Conservation (phyloP, 2,113 vertebrate genomes). For the Anthoscopus minutus region DNA sequence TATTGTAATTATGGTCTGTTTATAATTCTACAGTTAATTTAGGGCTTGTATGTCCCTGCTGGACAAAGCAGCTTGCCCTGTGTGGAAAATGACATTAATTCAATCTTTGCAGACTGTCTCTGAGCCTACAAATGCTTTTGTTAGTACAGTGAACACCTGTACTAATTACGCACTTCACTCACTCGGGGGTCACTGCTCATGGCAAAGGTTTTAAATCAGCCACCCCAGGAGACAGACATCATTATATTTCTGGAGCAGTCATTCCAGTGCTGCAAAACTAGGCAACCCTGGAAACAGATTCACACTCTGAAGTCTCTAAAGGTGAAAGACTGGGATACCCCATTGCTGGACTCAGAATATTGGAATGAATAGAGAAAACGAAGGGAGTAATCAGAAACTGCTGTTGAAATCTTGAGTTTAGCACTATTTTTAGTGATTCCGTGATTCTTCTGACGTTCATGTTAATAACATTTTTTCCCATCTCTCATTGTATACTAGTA, state of each 20-base stretch:
- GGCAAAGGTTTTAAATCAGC: slow-evolving; percentile 62
- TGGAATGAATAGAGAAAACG: background rate
- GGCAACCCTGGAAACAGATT: background rate
- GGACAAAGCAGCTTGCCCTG: slow-evolving; percentile 50
- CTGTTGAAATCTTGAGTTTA: background rate
- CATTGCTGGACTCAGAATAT: background rate
- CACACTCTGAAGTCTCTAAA: background rate
- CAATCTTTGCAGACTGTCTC: slow-evolving; percentile 35
- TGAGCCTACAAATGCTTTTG: slow-evolving; percentile 20
- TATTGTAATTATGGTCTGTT: slow-evolving; percentile 20
- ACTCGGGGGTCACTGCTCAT: slow-evolving; percentile 20
- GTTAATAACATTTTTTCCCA: background rate
- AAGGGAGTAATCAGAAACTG: background rate
- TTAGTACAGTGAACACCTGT: slow-evolving; percentile 58
- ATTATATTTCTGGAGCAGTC: background rate
- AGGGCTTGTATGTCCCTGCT: background rate
- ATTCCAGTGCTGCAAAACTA: background rate
- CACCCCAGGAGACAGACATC: slow-evolving; percentile 28
- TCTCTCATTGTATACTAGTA: background rate
- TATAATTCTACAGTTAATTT: slow-evolving; percentile 51
- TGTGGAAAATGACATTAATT: slow-evolving; percentile 53
- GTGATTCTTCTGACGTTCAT: background rate
- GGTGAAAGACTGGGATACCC: background rate
- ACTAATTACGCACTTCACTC: slow-evolving; percentile 46
- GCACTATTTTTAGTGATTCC: background rate